Evolutionary conservation across 2,888 invertebrate genomes (phyloP).

Genomic region (Pherbina coryleti): DNA sequence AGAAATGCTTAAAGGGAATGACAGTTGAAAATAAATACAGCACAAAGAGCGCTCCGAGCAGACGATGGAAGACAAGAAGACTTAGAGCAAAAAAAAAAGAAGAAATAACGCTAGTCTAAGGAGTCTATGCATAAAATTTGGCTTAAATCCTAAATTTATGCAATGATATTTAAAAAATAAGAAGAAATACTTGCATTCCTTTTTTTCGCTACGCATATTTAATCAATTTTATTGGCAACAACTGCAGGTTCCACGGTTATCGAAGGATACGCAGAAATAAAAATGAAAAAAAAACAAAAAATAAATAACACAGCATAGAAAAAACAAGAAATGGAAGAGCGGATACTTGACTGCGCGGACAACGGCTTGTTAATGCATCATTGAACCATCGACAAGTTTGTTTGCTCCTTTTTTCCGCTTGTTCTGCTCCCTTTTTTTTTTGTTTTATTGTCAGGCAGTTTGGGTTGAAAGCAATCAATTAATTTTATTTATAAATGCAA

Average conservation of each 20-base stretch:
- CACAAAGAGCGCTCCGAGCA: not conserved
- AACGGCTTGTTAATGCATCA: slow-evolving; percentile 19
- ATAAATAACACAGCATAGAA: too few relatives aligned
- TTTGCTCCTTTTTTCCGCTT: not conserved
- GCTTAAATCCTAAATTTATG: slow-evolving; percentile 25
- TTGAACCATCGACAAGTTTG: slow-evolving; percentile 5
- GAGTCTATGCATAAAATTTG: slow-evolving; percentile 18
- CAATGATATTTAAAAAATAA: not conserved
- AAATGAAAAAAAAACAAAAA: not conserved
- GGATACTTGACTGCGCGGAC: slow-evolving; percentile 15
- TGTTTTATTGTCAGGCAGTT: not conserved
- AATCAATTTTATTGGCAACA: slow-evolving; percentile 24
- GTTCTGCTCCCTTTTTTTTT: not conserved
- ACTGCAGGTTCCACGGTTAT: not conserved
- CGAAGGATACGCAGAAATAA: not conserved
- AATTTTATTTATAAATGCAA: slow-evolving; percentile 46
- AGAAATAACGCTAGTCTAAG: not conserved
- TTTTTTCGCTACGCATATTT: slow-evolving; percentile 11
- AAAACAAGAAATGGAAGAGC: not conserved
- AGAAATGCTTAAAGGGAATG: not conserved
- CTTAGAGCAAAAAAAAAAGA: not conserved
- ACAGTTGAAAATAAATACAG: not conserved
- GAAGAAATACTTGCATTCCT: not conserved
- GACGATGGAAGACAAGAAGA: not conserved
- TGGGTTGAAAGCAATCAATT: slow-evolving; percentile 44